Conservation (phyloP, 2,797 vertebrate species). For the Phrynocephalus vlangalii region DNA sequence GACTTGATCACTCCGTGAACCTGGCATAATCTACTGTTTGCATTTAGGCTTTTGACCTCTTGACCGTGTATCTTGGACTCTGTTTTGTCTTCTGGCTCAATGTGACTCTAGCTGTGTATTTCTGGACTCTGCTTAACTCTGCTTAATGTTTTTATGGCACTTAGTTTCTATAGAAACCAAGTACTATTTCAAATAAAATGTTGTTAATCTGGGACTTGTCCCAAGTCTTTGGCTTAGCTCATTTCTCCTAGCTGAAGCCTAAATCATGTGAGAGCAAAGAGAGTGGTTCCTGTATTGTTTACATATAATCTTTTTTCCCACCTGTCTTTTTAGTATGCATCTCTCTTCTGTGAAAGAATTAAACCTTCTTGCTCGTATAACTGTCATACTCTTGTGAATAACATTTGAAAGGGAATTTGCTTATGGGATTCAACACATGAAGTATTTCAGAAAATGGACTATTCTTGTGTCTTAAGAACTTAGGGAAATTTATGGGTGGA, state of each 20-base stretch:
- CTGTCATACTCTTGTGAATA: neutral
- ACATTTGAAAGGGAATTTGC: neutral
- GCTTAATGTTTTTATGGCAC: slow-evolving; percentile 26
- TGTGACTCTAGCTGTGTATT: too few relatives aligned
- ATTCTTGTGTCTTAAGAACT: neutral
- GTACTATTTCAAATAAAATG: slow-evolving; percentile 59
- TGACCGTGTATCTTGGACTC: too few relatives aligned
- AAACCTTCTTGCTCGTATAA: neutral
- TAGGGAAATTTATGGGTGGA: neutral
- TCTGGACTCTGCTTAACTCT: too few relatives aligned
- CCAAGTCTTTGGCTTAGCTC: slow-evolving; percentile 57
- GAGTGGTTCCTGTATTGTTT: neutral
- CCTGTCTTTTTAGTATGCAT: neutral
- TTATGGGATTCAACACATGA: neutral
- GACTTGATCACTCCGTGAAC: too few relatives aligned
- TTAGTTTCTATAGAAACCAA: slow-evolving; percentile 67
- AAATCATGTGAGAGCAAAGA: slow-evolving; percentile 10
- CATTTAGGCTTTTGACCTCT: too few relatives aligned
- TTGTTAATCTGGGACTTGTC: slow-evolving; percentile 66
- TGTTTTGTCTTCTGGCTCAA: too few relatives aligned
- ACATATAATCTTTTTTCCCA: neutral
- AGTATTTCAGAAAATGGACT: neutral
- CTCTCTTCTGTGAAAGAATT: neutral
- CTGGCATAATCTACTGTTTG: too few relatives aligned
- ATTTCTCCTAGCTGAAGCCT: slow-evolving; percentile 17